Evolutionary conservation across 1,140 invertebrate species (phyloP).

Genomic region (Sminthurinus signatus): DNA sequence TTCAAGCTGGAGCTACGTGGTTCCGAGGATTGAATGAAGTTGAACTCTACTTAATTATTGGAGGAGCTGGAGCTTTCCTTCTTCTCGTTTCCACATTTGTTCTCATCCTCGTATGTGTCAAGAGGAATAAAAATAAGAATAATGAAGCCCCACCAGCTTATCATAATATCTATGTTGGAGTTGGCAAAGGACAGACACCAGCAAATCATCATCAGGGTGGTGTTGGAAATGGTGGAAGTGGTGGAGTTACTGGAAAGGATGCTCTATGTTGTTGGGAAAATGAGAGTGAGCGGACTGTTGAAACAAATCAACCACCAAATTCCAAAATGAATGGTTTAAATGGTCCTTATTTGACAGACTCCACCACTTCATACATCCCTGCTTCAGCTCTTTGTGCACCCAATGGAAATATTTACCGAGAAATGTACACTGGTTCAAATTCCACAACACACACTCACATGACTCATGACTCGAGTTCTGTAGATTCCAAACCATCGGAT

Average conservation of each 20-base stretch:
- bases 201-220: too few relatives aligned
- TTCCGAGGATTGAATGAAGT: slow-evolving; percentile 36
- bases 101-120: slow-evolving; percentile 37
- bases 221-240: too few relatives aligned
- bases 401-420: slow-evolving; percentile 32
- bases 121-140: slow-evolving; percentile 30
- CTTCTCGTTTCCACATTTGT: slow-evolving; percentile 41
- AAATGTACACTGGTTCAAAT: slow-evolving; percentile 35
- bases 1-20: slow-evolving; percentile 40
- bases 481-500: slow-evolving; percentile 34
- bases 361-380: slow-evolving; percentile 33
- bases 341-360: slow-evolving; percentile 24
- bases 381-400: slow-evolving; percentile 39
- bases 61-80: slow-evolving; percentile 39
- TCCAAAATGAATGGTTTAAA: slow-evolving; percentile 15
- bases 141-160: slow-evolving; percentile 40
- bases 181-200: slow-evolving; percentile 28
- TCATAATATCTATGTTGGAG: slow-evolving; percentile 42
- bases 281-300: slow-evolving; percentile 23
- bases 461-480: slow-evolving; percentile 37
- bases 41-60: slow-evolving; percentile 42
- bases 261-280: slow-evolving; percentile 41
- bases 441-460: slow-evolving; percentile 24
- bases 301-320: slow-evolving; percentile 10
- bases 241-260: slow-evolving; percentile 18